A percentile compares a stretch with the other conserved stretches of the same genome.
These are phyloP conservation scores for Poecilus cupreus DNA, from an alignment of 2,888 invertebrate genomes.

Conservation along the genomic window DNA sequence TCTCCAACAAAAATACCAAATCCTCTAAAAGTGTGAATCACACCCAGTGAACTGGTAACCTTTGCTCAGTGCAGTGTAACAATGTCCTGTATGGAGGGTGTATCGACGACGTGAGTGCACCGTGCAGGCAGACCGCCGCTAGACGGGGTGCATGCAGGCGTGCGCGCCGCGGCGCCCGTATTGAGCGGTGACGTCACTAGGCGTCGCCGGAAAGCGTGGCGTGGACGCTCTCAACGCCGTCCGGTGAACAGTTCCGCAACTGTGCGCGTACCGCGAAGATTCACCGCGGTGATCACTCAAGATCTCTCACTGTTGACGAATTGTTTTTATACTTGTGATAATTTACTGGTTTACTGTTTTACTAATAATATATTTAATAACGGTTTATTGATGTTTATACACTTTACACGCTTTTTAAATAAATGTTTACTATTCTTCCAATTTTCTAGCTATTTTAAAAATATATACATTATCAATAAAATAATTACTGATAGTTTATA, in stretches of 20 bases:
- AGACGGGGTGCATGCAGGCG: constrained; percentile 67
- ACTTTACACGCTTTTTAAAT: constrained; percentile 25
- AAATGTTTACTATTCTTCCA: constrained; percentile 21
- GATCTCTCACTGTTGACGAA: background rate
- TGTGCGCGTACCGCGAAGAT: constrained; percentile 8
- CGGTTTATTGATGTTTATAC: background rate
- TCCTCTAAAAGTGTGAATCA: background rate
- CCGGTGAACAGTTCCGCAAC: constrained; percentile 30
- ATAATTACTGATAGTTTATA: background rate
- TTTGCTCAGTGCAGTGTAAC: constrained; percentile 8
- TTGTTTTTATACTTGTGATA: constrained; percentile 6
- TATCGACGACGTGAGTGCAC: constrained; percentile 32
- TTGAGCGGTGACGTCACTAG: constrained; percentile 73
- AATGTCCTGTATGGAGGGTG: constrained; percentile 17
- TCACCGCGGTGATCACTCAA: background rate
- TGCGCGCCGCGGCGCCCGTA: constrained; percentile 71
- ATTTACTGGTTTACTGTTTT: background rate
- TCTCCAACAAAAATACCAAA: too few species aligned
- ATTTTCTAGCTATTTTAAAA: background rate
- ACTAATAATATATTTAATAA: background rate
- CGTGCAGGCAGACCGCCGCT: constrained; percentile 55
- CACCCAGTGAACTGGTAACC: constrained; percentile 3
- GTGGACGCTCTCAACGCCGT: constrained; percentile 37
- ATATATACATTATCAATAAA: constrained; percentile 2
- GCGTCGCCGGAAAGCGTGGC: constrained; percentile 70